Percentiles rank a stretch among this genome's conserved stretches.
Evolutionary conservation across 2,888 invertebrate genomes (phyloP).

Genomic region (Boloria euphrosyne): DNA sequence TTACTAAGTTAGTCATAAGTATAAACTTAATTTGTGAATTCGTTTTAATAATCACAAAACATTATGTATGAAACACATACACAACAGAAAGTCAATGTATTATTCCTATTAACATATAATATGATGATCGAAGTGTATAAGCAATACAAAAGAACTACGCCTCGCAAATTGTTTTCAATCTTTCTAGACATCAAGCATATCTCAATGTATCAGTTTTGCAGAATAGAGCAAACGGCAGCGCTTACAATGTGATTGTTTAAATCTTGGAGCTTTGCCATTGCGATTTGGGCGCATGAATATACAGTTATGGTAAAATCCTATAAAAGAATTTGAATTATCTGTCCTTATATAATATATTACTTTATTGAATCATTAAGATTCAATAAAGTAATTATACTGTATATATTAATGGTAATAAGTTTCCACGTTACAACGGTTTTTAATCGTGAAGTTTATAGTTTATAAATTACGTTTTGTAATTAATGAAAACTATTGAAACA

Average conservation of each 20-base stretch:
- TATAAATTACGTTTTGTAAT: too few relatives aligned
- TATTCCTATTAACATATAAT: too few relatives aligned
- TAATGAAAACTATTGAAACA: too few relatives aligned
- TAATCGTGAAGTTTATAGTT: too few relatives aligned
- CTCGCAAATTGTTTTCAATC: constrained; percentile 1
- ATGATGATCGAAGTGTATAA: not conserved
- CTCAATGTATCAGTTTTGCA: constrained; percentile 12
- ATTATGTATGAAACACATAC: too few relatives aligned
- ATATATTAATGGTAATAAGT: too few relatives aligned
- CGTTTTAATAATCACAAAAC: too few relatives aligned
- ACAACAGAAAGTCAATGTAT: too few relatives aligned
- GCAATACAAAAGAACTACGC: not conserved
- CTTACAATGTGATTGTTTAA: constrained; percentile 22
- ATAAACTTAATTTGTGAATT: too few relatives aligned
- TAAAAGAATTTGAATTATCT: constrained; percentile 19
- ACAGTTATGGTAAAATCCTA: constrained; percentile 19
- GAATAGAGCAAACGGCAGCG: constrained; percentile 12
- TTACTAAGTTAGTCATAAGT: too few relatives aligned
- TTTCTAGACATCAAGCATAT: constrained; percentile 2
- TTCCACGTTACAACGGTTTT: too few relatives aligned
- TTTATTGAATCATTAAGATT: not conserved
- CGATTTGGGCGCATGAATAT: constrained; percentile 24
- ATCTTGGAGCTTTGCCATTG: constrained; percentile 37
- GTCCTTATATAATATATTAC: not conserved
- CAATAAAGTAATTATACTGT: not conserved